A percentile compares a stretch with the other conserved stretches of the same genome.
phyloP scores from a whole-genome alignment of 2,888 invertebrate species.

The Eupsilia transversa region DNA sequence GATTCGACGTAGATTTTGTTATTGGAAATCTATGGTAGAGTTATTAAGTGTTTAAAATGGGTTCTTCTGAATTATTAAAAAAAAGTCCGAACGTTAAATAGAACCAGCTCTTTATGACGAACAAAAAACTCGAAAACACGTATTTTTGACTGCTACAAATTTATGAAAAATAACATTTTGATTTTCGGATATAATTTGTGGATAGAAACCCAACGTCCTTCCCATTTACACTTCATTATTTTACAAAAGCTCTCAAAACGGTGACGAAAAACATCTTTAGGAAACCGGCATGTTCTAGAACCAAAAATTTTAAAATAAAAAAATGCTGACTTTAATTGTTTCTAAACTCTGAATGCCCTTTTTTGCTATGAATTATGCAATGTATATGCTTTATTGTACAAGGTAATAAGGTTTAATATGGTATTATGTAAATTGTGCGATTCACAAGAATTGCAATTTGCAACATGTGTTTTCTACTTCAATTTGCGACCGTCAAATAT shows the following conservation, averaged over 20 bases:
- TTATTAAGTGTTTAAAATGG: background rate
- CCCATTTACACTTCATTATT: background rate
- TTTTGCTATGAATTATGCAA: background rate
- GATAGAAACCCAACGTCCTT: background rate
- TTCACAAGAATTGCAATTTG: background rate
- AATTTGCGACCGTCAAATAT: background rate
- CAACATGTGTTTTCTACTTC: background rate
- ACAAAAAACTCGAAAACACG: background rate
- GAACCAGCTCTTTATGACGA: background rate
- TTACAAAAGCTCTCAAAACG: too few relatives aligned
- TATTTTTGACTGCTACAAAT: background rate
- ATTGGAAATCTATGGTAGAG: background rate
- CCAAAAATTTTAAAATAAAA: background rate
- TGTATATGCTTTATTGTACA: background rate
- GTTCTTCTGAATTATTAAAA: background rate
- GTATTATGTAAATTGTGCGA: background rate
- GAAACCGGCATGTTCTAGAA: too few relatives aligned
- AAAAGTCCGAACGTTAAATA: background rate
- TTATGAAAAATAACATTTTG: background rate
- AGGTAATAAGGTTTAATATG: background rate
- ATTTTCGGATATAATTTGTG: background rate
- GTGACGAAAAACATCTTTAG: too few relatives aligned
- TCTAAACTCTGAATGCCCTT: background rate
- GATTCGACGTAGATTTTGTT: constrained; percentile 7
- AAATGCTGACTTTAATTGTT: background rate